These are phyloP conservation scores for Tyrannus savana DNA, from an alignment of 2,113 vertebrate species.

Conservation along the genomic window DNA sequence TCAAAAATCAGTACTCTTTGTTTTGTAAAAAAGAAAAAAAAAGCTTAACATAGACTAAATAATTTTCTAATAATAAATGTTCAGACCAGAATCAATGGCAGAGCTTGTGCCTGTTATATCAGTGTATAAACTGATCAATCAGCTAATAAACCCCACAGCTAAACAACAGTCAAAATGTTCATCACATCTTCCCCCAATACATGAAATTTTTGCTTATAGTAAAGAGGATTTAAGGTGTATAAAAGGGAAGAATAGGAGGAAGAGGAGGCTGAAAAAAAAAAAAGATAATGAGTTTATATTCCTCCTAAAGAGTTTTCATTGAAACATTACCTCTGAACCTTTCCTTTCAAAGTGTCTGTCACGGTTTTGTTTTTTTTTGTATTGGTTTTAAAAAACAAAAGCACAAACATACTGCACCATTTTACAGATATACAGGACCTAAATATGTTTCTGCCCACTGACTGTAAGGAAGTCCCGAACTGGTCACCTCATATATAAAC, in stretches of 20 bases:
- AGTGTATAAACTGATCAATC: neutral
- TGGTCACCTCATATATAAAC: neutral
- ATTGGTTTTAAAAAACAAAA: neutral
- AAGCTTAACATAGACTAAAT: neutral
- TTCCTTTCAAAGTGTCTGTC: neutral
- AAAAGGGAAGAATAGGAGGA: rapidly evolving
- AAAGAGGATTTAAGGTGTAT: neutral
- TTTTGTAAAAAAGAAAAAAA: neutral
- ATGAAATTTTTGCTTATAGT: neutral
- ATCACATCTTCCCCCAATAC: neutral
- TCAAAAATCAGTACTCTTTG: neutral
- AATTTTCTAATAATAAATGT: neutral
- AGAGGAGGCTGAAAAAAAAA: neutral
- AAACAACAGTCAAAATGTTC: neutral
- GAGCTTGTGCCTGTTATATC: neutral
- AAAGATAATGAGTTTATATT: neutral
- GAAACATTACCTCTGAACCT: neutral
- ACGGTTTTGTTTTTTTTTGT: neutral
- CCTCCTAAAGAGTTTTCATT: neutral
- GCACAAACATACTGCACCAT: rapidly evolving
- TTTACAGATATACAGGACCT: neutral
- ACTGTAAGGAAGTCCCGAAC: neutral
- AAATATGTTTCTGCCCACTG: neutral
- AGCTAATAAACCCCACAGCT: neutral
- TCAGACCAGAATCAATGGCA: neutral